Percentiles rank a stretch among this genome's conserved stretches.
Evolutionary conservation across 2,797 vertebrate genomes (phyloP).

Genomic region (Oryzias sinensis): DNA sequence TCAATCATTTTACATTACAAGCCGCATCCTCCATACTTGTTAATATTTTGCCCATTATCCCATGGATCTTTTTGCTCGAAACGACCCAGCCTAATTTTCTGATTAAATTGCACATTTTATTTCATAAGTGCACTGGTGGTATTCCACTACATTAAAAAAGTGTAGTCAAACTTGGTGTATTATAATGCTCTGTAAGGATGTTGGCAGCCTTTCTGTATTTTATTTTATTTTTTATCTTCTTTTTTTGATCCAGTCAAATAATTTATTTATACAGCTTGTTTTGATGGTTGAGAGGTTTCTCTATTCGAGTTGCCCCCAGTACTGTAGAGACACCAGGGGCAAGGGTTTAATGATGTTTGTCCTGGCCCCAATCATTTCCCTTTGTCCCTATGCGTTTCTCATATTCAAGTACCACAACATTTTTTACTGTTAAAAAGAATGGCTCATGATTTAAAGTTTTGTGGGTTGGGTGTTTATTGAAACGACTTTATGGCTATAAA

Average conservation of each 20-base stretch:
- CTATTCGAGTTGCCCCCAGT: conserved; percentile 45
- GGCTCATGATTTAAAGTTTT: conserved; percentile 37
- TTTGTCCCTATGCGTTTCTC: conserved; percentile 40
- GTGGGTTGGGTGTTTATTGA: conserved; percentile 36
- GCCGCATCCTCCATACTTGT: no score
- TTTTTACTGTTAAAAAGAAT: conserved; percentile 26
- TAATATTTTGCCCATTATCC: no score
- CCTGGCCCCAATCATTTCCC: conserved; percentile 44
- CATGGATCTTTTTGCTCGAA: no score
- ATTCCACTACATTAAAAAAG: conserved; percentile 16
- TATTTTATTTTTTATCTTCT: conserved; percentile 7
- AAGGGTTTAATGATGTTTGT: conserved; percentile 60
- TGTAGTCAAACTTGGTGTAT: background rate
- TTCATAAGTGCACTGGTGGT: conserved; percentile 6
- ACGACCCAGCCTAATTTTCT: no score
- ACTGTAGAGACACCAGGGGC: conserved; percentile 55
- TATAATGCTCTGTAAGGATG: conserved; percentile 30
- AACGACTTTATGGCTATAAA: conserved; percentile 24
- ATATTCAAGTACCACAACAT: conserved; percentile 31
- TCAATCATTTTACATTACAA: no score
- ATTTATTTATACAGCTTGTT: conserved; percentile 72
- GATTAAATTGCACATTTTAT: background rate
- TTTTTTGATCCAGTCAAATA: conserved; percentile 41
- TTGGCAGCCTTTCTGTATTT: conserved; percentile 47
- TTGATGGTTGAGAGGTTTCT: conserved; percentile 61